Base-by-base conservation (phyloP, 2,888 invertebrate species). In the Papilio protenor region DNA sequence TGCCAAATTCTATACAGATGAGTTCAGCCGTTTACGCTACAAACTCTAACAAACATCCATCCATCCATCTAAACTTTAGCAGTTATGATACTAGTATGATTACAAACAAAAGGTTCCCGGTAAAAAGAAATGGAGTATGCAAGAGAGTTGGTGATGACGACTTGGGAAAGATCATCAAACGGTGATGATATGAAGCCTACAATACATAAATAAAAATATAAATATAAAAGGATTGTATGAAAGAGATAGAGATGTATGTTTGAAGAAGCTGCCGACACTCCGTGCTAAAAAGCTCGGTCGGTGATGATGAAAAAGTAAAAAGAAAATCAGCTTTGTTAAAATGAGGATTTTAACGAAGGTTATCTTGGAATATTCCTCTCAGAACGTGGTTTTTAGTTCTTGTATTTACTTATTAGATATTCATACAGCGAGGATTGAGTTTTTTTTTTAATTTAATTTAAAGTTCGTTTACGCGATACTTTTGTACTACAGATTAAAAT, bases 361-460 rank as follows among this genome's bases (percentile, higher is more conserved):
- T 18, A 40, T n/a, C 18, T 64, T 18, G 64, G 21, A 33, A 21
- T 18, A 21, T 61, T 27, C 3, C 33, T 10, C 2, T 64, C 33
- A 64, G 33, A 64, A 33, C 18, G 33, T 27, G 6, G 12, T 61
- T 61, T 59, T 59, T 16, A 59, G 12, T 23, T 64, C n/a, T 10
- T 66, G 18, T 66, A 3, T 40, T 40, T 66, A 11, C 40, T 66
- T 66, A 16, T 61, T 61, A 16, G 27, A 61, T 16, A 27, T 61
- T 61, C 61, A 27, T 61, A 61, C 59, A 11, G 16, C 23, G 27
- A 61, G 16, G 16, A 27, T 27, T 59, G 23, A 59, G 23, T 23
- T 61, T 61, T 27, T 14, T 59, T 59, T 40, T 66, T 10, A 40
- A 66, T 40, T 66, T 40, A 33, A 66, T 66, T 66, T 40, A 33